Evolutionary conservation across 2,113 vertebrate species (phyloP).

Genomic region (Orcinus orca): DNA sequence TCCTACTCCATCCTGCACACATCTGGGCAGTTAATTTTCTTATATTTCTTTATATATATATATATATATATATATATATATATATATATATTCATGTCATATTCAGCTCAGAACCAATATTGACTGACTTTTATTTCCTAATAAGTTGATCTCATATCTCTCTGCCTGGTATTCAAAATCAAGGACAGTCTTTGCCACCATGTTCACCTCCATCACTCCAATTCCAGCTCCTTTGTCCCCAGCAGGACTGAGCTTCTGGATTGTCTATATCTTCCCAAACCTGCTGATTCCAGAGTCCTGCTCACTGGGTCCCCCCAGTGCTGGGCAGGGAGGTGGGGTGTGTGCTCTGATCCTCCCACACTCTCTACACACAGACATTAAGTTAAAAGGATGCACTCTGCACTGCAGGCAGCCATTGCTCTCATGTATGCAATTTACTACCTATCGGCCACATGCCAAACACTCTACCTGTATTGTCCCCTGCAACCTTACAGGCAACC

Average conservation of each 20-base stretch:
- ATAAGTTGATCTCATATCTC: accelerated
- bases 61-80: too few species aligned
- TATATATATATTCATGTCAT: too few species aligned
- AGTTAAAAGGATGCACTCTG: accelerated
- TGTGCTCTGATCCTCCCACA: neutral
- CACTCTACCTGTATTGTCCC: neutral
- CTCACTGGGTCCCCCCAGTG: accelerated
- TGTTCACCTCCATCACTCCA: accelerated
- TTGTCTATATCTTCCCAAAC: too few species aligned
- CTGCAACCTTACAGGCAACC: too few species aligned
- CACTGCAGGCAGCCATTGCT: neutral
- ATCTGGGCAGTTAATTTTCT: neutral
- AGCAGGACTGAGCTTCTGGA: too few species aligned
- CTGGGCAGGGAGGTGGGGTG: accelerated
- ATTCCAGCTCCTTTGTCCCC: accelerated
- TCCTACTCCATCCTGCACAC: neutral
- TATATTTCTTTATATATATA: too few species aligned
- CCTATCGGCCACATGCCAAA: accelerated
- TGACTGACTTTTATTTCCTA: neutral
- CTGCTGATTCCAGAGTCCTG: neutral
- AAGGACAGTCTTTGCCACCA: accelerated
- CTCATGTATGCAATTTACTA: accelerated
- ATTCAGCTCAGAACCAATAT: neutral
- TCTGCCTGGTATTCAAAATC: neutral
- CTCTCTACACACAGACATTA: accelerated